A percentile compares a stretch with the other conserved stretches of the same genome.
Conservation (phyloP, 64 coral and sea anemone species). For the Astreopora myriophthalma region DNA sequence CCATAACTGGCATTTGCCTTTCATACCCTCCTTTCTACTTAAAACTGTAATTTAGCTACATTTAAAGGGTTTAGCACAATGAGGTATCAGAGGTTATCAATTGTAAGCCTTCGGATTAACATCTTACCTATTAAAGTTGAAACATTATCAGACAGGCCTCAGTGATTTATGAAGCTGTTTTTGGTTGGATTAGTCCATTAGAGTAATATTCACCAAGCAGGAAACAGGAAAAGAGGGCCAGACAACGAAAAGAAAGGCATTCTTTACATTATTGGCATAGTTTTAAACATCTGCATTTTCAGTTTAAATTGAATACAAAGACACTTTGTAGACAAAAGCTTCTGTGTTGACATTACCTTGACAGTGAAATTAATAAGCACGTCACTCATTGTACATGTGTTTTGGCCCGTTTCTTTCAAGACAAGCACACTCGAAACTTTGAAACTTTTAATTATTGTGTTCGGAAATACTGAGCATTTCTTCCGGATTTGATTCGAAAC, state of each 20-base stretch:
- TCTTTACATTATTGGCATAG: slow-evolving; percentile 80
- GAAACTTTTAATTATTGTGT: too few species aligned
- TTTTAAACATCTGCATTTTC: slow-evolving; percentile 52
- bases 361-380: not conserved
- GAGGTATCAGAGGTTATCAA: too few species aligned
- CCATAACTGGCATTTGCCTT: too few species aligned
- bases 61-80: too few species aligned
- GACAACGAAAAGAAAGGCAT: slow-evolving; percentile 4
- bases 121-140: not conserved
- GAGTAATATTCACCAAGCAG: not conserved
- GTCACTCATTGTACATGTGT: not conserved
- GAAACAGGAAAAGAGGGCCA: not conserved
- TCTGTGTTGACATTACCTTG: slow-evolving; percentile 18
- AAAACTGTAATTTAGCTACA: too few species aligned
- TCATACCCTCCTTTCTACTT: too few species aligned
- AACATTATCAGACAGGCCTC: not conserved
- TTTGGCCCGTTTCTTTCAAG: not conserved
- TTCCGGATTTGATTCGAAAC: too few species aligned
- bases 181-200: not conserved
- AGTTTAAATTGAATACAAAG: not conserved
- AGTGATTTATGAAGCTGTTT: not conserved
- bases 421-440: not conserved
- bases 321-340: not conserved
- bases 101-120: not conserved
- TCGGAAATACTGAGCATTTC: too few species aligned